A percentile compares a stretch with the other conserved stretches of the same genome.
Evolutionary conservation across 2,888 invertebrate genomes (phyloP).

Genomic region (Microctonus brassicae): DNA sequence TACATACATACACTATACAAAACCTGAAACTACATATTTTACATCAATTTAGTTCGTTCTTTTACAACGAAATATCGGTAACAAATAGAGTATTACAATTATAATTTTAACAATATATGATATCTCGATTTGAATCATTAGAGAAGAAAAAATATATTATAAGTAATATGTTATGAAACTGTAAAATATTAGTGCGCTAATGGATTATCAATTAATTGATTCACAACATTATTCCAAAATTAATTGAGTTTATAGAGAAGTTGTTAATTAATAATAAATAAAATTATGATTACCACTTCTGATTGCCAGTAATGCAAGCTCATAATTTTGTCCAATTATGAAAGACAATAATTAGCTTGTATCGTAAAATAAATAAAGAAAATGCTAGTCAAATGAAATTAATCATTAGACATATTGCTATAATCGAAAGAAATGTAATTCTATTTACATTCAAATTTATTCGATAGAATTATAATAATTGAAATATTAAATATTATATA

Average conservation of each 20-base stretch:
- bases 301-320: neutral
- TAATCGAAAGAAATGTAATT: conserved; percentile 9
- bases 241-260: neutral
- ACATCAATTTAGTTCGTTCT: no score
- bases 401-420: neutral
- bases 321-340: neutral
- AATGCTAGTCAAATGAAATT: neutral
- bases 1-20: no score
- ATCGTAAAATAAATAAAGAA: neutral
- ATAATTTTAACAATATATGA: no score
- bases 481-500: conserved; percentile 19
- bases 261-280: neutral
- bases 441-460: conserved; percentile 6
- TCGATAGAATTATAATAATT: neutral
- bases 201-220: conserved; percentile 9
- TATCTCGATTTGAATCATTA: no score
- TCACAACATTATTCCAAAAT: conserved; percentile 22
- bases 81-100: no score
- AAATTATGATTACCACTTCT: neutral
- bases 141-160: no score
- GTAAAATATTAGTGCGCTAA: neutral
- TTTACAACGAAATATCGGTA: no score
- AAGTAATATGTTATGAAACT: no score
- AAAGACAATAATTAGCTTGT: conserved; percentile 33
- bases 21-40: no score